A percentile compares a stretch with the other conserved stretches of the same genome.
Evolutionary conservation across 1,140 invertebrate genomes (phyloP).

Genomic region (Ceratosolen fusciceps): DNA sequence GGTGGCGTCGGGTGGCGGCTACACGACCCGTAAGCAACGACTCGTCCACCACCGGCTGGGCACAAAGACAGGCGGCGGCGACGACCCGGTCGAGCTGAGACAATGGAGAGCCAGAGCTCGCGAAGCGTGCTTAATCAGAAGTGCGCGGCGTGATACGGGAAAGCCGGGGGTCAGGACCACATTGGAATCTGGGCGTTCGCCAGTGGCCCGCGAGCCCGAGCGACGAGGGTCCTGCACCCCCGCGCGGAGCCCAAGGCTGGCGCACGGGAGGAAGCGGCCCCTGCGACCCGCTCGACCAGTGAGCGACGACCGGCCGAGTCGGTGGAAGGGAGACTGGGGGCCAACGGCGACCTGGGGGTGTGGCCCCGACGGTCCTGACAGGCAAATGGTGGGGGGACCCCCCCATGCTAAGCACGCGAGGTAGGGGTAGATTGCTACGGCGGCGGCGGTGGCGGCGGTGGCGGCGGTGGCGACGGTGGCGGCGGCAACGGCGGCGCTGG

Average conservation of each 20-base stretch:
- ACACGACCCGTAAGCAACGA: too few relatives aligned
- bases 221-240: too few relatives aligned
- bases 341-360: background rate
- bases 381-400: slow-evolving; percentile 6
- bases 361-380: background rate
- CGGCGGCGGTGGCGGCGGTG: background rate
- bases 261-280: background rate
- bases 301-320: too few relatives aligned
- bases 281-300: background rate
- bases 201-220: background rate
- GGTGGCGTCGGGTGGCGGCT: too few relatives aligned
- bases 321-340: too few relatives aligned
- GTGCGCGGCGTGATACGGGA: slow-evolving; percentile 50
- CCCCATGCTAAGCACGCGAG: too few relatives aligned
- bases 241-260: too few relatives aligned
- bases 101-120: background rate
- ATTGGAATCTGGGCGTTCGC: slow-evolving; percentile 36
- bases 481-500: background rate
- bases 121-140: slow-evolving; percentile 49
- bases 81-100: too few relatives aligned
- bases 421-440: background rate
- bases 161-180: slow-evolving; percentile 10
- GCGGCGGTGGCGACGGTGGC: background rate
- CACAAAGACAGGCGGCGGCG: too few relatives aligned
- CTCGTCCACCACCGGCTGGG: too few relatives aligned